These are phyloP conservation scores for Tinamus guttatus DNA, from an alignment of 2,113 vertebrate genomes.

Conservation along the genomic window DNA sequence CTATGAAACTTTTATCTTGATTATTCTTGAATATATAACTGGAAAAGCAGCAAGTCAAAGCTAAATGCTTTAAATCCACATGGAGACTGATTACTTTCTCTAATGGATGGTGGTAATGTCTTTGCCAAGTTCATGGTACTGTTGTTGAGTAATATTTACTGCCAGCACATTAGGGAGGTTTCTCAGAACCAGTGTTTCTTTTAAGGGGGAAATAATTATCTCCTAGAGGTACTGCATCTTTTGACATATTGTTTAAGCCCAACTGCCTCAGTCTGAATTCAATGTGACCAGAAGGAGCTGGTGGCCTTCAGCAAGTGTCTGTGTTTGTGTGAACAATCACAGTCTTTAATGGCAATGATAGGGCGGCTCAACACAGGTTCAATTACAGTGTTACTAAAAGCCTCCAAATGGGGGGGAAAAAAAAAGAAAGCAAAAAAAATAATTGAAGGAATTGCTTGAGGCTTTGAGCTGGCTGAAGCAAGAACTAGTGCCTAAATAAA, in stretches of 20 bases:
- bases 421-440: not conserved
- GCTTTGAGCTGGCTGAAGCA: not conserved
- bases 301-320: not conserved
- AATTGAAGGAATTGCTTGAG: not conserved
- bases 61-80: not conserved
- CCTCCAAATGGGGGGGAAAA: not conserved
- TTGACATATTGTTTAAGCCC: not conserved
- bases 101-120: not conserved
- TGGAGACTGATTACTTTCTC: not conserved
- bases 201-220: not conserved
- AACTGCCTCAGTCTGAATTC: constrained; percentile 7
- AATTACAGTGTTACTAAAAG: not conserved
- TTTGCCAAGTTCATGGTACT: not conserved
- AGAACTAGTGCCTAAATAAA: not conserved
- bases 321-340: not conserved
- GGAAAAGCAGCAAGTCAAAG: not conserved
- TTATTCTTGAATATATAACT: not conserved
- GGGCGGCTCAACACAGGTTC: not conserved
- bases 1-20: not conserved
- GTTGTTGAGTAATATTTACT: not conserved
- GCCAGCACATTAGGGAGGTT: not conserved
- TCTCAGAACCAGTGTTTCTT: not conserved
- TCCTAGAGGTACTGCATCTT: not conserved
- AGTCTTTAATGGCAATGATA: not conserved
- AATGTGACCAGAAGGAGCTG: not conserved